phyloP scores from a whole-genome alignment of 2,888 invertebrate species.

The Smittia aterrima region DNA sequence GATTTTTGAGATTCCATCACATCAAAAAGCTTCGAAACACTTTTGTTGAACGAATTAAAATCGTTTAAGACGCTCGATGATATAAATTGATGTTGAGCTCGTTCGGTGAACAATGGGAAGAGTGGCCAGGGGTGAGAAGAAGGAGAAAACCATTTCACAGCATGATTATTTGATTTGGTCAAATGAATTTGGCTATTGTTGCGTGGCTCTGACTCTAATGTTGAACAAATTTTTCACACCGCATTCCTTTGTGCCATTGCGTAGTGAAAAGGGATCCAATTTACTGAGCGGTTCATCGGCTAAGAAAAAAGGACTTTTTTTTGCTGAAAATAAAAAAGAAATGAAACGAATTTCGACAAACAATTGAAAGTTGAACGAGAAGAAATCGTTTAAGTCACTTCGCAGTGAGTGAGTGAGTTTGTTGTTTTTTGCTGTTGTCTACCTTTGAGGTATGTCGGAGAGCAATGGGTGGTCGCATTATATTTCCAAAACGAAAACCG shows the following conservation, averaged over 20 bases:
- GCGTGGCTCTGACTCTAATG: background rate
- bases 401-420: background rate
- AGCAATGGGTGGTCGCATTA: conserved; percentile 37
- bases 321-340: background rate
- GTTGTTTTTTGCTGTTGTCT: conserved; percentile 30
- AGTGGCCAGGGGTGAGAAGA: conserved; percentile 7
- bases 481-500: background rate
- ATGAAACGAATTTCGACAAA: background rate
- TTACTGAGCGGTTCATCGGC: background rate
- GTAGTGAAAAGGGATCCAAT: background rate
- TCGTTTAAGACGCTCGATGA: conserved; percentile 26
- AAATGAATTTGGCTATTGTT: conserved; percentile 32
- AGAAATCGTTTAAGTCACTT: background rate
- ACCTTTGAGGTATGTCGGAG: conserved; percentile 7
- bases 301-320: background rate
- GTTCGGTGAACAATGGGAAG: background rate
- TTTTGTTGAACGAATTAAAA: conserved; percentile 36
- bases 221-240: conserved; percentile 40
- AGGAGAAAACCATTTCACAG: conserved; percentile 39
- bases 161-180: conserved; percentile 42
- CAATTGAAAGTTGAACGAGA: background rate
- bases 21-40: background rate
- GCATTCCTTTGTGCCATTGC: conserved; percentile 27
- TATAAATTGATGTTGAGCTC: conserved; percentile 16
- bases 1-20: conserved; percentile 32